phyloP scores from a whole-genome alignment of 2,888 invertebrate genomes.

The Drosophila mayaguana region DNA sequence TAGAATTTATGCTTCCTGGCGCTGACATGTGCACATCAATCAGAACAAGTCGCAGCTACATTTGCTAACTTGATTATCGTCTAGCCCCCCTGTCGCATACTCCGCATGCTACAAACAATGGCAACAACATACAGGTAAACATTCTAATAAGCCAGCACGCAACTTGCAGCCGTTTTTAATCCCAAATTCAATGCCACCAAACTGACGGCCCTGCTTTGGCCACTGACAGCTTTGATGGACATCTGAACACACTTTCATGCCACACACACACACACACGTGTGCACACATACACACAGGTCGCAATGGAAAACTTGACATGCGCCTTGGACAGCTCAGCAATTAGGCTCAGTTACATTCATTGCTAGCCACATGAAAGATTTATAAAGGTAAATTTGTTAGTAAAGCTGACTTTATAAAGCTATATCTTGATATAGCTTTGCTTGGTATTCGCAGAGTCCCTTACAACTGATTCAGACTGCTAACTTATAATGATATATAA shows the following conservation, averaged over 20 bases:
- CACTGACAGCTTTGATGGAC: slow-evolving; percentile 76
- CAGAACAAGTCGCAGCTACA: slow-evolving; percentile 46
- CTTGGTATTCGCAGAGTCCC: too few species aligned
- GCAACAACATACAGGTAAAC: slow-evolving; percentile 41
- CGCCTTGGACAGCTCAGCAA: slow-evolving; percentile 32
- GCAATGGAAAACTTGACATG: slow-evolving; percentile 50
- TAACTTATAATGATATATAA: too few species aligned
- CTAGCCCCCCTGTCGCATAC: neutral
- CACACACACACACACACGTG: slow-evolving; percentile 38
- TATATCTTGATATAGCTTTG: neutral
- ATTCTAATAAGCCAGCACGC: slow-evolving; percentile 72
- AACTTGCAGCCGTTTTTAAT: slow-evolving; percentile 51
- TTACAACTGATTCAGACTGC: too few species aligned
- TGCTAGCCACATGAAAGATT: slow-evolving; percentile 2
- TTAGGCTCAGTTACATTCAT: slow-evolving; percentile 22
- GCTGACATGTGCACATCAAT: slow-evolving; percentile 77
- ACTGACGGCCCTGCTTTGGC: slow-evolving; percentile 18
- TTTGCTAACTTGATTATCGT: slow-evolving; percentile 56
- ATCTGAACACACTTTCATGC: slow-evolving; percentile 60
- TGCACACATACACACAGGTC: slow-evolving; percentile 13
- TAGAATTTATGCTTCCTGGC: slow-evolving; percentile 70
- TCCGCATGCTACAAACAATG: slow-evolving; percentile 25
- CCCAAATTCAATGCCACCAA: slow-evolving; percentile 26
- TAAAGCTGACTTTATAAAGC: neutral
- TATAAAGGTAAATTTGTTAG: neutral